Base-by-base conservation (phyloP, 2,113 vertebrate genomes). In the Melanocharis versteri region DNA sequence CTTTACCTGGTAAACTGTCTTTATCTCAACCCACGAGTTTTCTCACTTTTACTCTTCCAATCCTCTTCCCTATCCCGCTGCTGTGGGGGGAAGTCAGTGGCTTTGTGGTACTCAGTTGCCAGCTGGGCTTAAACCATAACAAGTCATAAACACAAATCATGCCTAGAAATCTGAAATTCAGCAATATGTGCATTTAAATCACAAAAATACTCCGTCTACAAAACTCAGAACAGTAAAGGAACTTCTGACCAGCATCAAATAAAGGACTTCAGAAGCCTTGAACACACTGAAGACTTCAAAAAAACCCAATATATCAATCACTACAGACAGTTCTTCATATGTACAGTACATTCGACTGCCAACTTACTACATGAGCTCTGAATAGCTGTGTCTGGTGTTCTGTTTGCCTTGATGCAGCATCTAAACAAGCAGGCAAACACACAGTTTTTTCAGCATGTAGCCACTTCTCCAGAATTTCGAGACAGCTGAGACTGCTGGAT, bases 121-220 rank as follows among this genome's bases (percentile, higher is more conserved):
- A 83, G 48, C 22, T 83, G 48, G 71, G 10, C 62, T 90, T 54
- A 70, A 90, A 83, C 26, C 6, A 11, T 11, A 42, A 42, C n/a
- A 54, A 61, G 18, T 20, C 77, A 84, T 30, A 95, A 87, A 93
- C 57, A 95, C 33, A 40, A 96, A 87, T 91, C 61, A 86, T 26
- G 53, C 45, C 64, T 42, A 80, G 62, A 84, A 92, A 93, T 72
- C 57, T 79, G 88, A 94, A 96, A 83, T 91, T 73, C 68, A 70
- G 83, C 54, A 85, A 68, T 82, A 94, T 53, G 66, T 80, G 91
- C 79, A 95, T 51, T 64, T 72, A 94, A 92, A 91, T 77, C 50
- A 95, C 96, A 87, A 92, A 73, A 96, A 88, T n/a, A 54, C 35
- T 84, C 76, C 22, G 7, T 17, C 57, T 76, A 56, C 14, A 37